Evolutionary conservation across 2,888 invertebrate species (phyloP).

Genomic region (Cheilosia impressa): DNA sequence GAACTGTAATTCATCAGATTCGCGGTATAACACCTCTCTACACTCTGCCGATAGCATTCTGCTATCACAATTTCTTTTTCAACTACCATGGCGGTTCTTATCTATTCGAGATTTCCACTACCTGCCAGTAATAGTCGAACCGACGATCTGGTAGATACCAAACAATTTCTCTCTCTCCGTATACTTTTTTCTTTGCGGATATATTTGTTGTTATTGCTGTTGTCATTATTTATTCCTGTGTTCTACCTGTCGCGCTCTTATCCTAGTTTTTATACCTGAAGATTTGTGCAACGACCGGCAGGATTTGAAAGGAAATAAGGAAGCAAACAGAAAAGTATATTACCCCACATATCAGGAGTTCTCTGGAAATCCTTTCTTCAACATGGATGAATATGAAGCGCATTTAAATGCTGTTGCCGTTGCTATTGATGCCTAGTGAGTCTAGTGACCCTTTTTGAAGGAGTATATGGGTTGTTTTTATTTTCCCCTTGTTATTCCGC

Average conservation of each 20-base stretch:
- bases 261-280: slow-evolving; percentile 61
- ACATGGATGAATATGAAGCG: slow-evolving; percentile 64
- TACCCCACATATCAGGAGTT: slow-evolving; percentile 51
- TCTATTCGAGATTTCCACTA: slow-evolving; percentile 60
- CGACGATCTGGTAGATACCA: slow-evolving; percentile 61
- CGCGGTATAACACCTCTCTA: slow-evolving; percentile 1
- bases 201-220: slow-evolving; percentile 70
- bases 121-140: slow-evolving; percentile 70
- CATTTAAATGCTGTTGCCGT: slow-evolving; percentile 63
- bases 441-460: slow-evolving; percentile 48
- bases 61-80: slow-evolving; percentile 27
- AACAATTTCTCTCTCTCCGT: slow-evolving; percentile 24
- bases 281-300: slow-evolving; percentile 53
- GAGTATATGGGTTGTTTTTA: slow-evolving; percentile 17
- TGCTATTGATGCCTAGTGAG: slow-evolving; percentile 51
- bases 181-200: slow-evolving; percentile 62
- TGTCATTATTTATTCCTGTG: slow-evolving; percentile 52
- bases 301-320: slow-evolving; percentile 51
- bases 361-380: slow-evolving; percentile 60
- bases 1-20: background rate
- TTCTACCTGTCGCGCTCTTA: slow-evolving; percentile 70
- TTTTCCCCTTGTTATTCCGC: slow-evolving; percentile 14
- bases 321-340: slow-evolving; percentile 16
- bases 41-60: slow-evolving; percentile 57
- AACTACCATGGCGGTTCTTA: slow-evolving; percentile 51